Base-by-base conservation (phyloP, 2,113 vertebrate genomes). In the Prietella phreatophila region DNA sequence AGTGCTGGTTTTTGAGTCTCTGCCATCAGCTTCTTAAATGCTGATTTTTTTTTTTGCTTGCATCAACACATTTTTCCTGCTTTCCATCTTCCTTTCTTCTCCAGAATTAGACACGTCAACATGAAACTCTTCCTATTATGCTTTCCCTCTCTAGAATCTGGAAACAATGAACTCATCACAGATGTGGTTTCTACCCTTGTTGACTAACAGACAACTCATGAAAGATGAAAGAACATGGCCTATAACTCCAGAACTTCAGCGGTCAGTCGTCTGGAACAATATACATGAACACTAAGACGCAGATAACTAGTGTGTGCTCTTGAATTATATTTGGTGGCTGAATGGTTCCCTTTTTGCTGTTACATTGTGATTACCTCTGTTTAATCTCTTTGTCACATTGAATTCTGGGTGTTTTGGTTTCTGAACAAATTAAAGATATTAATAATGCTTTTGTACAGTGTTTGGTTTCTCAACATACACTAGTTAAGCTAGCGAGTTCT, bases 341-440 rank as follows among this genome's bases (percentile, higher is more conserved):
- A 71, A 85, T 89, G 76, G 91, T 75, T 90, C 30, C 91, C 42
- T 87, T 50, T 89, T 87, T 75, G 56, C 56, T 85, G 86, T 83
- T 88, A 60, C 80, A 89, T 87, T 93, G 84, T 78, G 91, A 88
- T 93, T 91, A 85, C 73, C 81, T 90, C 88, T 85, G 85, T 67
- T 92, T 42, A 75, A 39, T 50, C 7, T 47, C 88, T 82, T 86
- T 84, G 83, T 92, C 60, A 73, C 25, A 30, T 53, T 39, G 10
- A 42, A 25, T 53, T 73, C 8, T 60, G 33, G 36, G 22, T 53
- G 39, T 92, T 47, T 73, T 92, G 91, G 76, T 93, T 93, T 93
- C 91, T 91, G 90, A 89, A 19, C 47, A 91, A 93, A 95, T 93
- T 93, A 93, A 94, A 93, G 25, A 22, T 13, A 88, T 88, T 30